These are phyloP conservation scores for Fissipunctia ypsillon DNA, from an alignment of 2,888 invertebrate genomes.

Conservation along the genomic window DNA sequence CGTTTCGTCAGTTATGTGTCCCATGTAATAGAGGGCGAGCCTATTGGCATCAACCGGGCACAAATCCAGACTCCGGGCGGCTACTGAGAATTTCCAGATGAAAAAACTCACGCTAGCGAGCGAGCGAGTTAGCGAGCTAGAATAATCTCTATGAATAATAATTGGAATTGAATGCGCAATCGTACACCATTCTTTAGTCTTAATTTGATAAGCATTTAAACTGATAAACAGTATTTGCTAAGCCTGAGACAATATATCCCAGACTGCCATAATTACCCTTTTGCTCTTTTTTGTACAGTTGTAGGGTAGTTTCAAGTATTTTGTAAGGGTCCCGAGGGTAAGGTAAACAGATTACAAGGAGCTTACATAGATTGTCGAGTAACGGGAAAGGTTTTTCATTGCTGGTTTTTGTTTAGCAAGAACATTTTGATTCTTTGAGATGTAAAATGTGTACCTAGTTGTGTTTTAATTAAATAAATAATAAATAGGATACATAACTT, in stretches of 20 bases:
- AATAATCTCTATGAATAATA: too few species aligned
- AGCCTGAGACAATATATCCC: not conserved
- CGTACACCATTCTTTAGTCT: not conserved
- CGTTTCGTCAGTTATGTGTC: too few species aligned
- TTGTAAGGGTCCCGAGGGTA: slow-evolving; percentile 21
- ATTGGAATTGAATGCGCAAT: too few species aligned
- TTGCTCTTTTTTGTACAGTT: not conserved
- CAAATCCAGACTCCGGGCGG: too few species aligned
- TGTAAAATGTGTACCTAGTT: too few species aligned
- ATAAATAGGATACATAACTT: too few species aligned
- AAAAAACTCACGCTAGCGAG: too few species aligned
- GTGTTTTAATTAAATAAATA: too few species aligned
- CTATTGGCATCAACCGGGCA: too few species aligned
- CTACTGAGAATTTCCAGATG: too few species aligned
- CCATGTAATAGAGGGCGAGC: too few species aligned
- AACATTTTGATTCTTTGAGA: not conserved
- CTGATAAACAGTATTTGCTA: not conserved
- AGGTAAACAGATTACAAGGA: slow-evolving; percentile 42
- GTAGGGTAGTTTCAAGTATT: slow-evolving; percentile 22
- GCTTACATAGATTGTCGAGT: slow-evolving; percentile 30
- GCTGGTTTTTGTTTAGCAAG: not conserved
- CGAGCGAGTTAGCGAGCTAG: too few species aligned
- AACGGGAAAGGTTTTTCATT: not conserved
- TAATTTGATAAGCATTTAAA: not conserved
- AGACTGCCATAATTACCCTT: not conserved